Base-by-base conservation (phyloP, 2,888 invertebrate species). In the Phragmatobia fuliginosa region DNA sequence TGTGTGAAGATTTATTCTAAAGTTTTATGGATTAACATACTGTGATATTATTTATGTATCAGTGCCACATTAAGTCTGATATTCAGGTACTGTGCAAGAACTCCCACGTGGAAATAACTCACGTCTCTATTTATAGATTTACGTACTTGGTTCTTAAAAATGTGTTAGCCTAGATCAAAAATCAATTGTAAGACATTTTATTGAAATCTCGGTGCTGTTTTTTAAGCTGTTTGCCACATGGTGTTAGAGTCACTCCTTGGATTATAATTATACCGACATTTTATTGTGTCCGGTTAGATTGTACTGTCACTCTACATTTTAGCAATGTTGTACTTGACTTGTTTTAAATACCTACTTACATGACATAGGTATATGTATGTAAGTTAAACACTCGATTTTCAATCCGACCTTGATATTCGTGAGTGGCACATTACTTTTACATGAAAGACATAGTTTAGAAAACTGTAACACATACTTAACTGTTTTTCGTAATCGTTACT, bases 31-130 rank as follows among this genome's bases (percentile, higher is more conserved):
- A 87, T 86, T 90, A 82, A 68, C 73, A 78, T 85, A 84, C 90
- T 92, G 92, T 93, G 92, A 92, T 92, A 93, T 90, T 90, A 87
- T 89, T 87, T 88, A 88, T 85, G 82, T 86, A 87, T 86, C 87
- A 88, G 92, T 91, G 91, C 92, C 88, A 90, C 89, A 88, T 86
- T 85, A 87, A 91, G 87, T 88, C 87, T 86, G 88, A 87, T 90
- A 87, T 85, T 90, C 91, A 93, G 93, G 92, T 94, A 92, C 87
- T 82, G 88, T 90, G 87, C 87, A 87, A 92, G 87, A 92, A 93
- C 94, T 94, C 94, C 94, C 94, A 94, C 94, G 94, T 94, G 94
- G 94, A 93, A 93, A 94, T 94, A 93, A 90, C 92, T 93, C 92
- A 90, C 92, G 90, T 87, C 92, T 92, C 94, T 94, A 94, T 94